Base-by-base conservation (phyloP, 1,140 invertebrate genomes). In the Dufourea novaeangliae region DNA sequence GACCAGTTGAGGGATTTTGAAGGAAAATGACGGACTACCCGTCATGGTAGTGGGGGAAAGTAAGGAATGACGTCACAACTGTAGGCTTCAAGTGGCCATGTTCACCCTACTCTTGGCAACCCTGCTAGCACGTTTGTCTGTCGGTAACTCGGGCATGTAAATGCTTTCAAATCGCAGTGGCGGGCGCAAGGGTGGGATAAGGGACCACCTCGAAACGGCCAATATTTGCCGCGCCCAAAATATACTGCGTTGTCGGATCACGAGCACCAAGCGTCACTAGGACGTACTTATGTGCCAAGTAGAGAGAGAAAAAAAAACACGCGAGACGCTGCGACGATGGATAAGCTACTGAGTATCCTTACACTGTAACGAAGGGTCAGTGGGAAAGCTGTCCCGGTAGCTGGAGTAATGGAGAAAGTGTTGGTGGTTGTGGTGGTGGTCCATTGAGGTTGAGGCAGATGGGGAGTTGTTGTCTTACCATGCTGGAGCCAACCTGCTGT, bases 401-500 rank as follows among this genome's bases (percentile, higher is more conserved):
- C 93, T 93, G 88, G 93, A 93, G 93, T 93, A 93, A 92, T 92
- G 91, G 91, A 93, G 91, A 92, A 80, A 90, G 91, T 93, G 92
- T 92, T 93, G 90, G 90, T 91, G 87, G 87, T 89, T 92, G 91
- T 87, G 93, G 93, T 94, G 86, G 88, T 90, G 93, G 93, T 94
- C 94, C 93, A 94, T 93, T 91, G 94, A 94, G 92, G 93, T 93
- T 92, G 93, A 94, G 90, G 93, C 93, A 93, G 91, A 93, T 93
- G 93, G 94, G 92, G 95, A 95, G 94, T 95, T 93, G 93, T 94
- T 94, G 95, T 95, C 96, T 96, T 96, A 96, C 96, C 95, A 96
- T 96, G 94, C 96, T 97, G 92, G 95, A 95, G 94, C 96, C 96
- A 91, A 97, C 93, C 91, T 97, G 96, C 87, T 97, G 96, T 72